phyloP scores from a whole-genome alignment of 2,113 vertebrate species.

The Axis porcinus region DNA sequence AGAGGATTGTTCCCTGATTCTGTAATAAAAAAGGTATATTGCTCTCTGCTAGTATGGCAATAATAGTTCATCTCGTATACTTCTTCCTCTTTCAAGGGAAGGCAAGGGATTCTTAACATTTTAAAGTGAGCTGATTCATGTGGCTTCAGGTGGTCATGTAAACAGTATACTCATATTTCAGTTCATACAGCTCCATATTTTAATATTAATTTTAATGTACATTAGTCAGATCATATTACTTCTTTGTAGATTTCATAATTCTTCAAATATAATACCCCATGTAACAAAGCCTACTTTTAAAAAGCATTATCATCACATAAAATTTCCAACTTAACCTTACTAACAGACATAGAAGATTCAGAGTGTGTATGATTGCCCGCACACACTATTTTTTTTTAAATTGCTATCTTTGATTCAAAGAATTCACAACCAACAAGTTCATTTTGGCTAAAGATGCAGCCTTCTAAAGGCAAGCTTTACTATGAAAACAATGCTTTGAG shows the following conservation, averaged over 20 bases:
- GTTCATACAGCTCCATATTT: background rate
- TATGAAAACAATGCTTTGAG: conserved; percentile 42
- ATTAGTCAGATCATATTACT: background rate
- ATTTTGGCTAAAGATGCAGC: conserved; percentile 10
- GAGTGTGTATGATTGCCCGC: background rate
- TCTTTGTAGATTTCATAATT: background rate
- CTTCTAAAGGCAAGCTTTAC: background rate
- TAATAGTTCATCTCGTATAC: background rate
- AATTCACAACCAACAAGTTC: background rate
- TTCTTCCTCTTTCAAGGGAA: background rate
- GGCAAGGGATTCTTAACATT: conserved; percentile 18
- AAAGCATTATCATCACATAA: background rate
- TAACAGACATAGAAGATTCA: background rate
- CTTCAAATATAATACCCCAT: background rate
- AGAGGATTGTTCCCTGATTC: conserved; percentile 30
- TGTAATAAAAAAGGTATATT: conserved; percentile 38
- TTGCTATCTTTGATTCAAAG: background rate
- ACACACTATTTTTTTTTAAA: conserved; percentile 14
- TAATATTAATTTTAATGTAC: background rate
- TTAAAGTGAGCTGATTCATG: background rate
- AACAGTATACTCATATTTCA: background rate
- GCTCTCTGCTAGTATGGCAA: background rate
- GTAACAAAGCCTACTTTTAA: background rate
- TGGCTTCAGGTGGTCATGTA: background rate
- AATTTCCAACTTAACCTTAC: background rate